Evolutionary conservation across 2,888 invertebrate species (phyloP), one percentile per base, ranked within the genome.

Genomic region (Ramazzottius varieornatus): DNA sequence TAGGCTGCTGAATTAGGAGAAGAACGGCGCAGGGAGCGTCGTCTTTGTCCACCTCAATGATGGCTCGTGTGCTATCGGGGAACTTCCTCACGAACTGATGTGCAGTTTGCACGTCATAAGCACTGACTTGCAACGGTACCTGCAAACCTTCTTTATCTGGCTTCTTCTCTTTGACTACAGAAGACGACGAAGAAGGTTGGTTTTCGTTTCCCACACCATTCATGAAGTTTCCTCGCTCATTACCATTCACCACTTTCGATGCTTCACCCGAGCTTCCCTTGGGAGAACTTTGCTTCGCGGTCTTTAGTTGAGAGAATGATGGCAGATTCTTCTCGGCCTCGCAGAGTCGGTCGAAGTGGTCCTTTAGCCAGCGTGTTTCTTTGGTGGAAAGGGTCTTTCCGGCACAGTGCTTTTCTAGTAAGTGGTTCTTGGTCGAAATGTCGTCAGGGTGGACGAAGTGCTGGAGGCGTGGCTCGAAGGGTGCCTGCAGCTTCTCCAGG

Each of bases 401-500:
- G 24, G 20, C 29, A 29, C 29, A 54, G 29, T 24, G 8, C 54
- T 54, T 54, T 29, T 54, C 24, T 29, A 54, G 20, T 24, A 54
- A 29, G 16, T 4, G 29, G 29, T 4, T n/a, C 24, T 54, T 54
- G 16, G 4, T 13, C 54, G 13, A 8, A 4, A n/a, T 4, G 24
- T 54, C 54, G 4, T 54, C 20, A 4, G 54, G 29, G 29, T 54
- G 54, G n/a, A 54, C 16, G 24, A 54, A 54, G 54, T 54, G 54
- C 54, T 4, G n/a, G 4, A 54, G 29, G 20, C 54, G 54, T 24
- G 54, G 54, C 29, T 54, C n/a, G 24, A 54, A 29, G 4, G 54
- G 54, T 8, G 54, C 54, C 54, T 54, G 54, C 54, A 54, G 29
- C 29, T 54, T 54, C 54, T 54, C 54, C 54, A 54, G 54, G 4